A percentile compares a stretch with the other conserved stretches of the same genome.
phyloP scores from a whole-genome alignment of 2,888 invertebrate genomes.

The Drosophila longiperda region DNA sequence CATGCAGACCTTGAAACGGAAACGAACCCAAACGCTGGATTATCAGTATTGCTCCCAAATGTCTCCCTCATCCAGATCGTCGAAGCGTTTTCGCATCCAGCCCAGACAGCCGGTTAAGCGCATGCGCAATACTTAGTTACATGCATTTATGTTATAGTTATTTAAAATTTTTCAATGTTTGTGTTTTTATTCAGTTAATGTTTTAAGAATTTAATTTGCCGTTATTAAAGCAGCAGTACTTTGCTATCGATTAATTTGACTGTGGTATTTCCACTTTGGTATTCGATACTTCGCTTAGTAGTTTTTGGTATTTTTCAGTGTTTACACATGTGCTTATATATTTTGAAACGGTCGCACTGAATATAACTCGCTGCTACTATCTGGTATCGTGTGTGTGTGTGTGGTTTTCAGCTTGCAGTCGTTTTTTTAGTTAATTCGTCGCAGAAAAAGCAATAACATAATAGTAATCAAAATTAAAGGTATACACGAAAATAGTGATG shows the following conservation, averaged over 20 bases:
- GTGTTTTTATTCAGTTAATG: neutral
- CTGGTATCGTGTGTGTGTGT: slow-evolving; percentile 21
- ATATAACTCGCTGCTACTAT: slow-evolving; percentile 22
- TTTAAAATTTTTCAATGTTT: neutral
- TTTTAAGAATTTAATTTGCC: neutral
- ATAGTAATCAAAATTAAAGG: neutral
- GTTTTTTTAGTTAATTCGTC: slow-evolving; percentile 18
- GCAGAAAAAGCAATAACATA: slow-evolving; percentile 4
- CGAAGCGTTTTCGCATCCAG: slow-evolving; percentile 83
- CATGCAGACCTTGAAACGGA: slow-evolving; percentile 74
- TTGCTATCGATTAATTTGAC: neutral
- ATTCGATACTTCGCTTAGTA: neutral
- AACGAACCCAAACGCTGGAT: slow-evolving; percentile 80
- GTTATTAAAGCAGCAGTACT: neutral
- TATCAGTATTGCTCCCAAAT: slow-evolving; percentile 45
- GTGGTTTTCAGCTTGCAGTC: slow-evolving; percentile 28
- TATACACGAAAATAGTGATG: slow-evolving; percentile 60
- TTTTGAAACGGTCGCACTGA: slow-evolving; percentile 29
- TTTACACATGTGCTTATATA: neutral
- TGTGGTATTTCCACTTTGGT: neutral
- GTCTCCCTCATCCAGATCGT: slow-evolving; percentile 71
- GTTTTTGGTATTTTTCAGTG: slow-evolving; percentile 1
- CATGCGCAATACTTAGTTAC: slow-evolving; percentile 77
- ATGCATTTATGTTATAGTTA: neutral
- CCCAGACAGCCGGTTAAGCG: slow-evolving; percentile 83